A percentile compares a stretch with the other conserved stretches of the same genome.
These are phyloP conservation scores for Paedocypris micromegethes DNA, from an alignment of 2,797 vertebrate species.

Conservation along the genomic window DNA sequence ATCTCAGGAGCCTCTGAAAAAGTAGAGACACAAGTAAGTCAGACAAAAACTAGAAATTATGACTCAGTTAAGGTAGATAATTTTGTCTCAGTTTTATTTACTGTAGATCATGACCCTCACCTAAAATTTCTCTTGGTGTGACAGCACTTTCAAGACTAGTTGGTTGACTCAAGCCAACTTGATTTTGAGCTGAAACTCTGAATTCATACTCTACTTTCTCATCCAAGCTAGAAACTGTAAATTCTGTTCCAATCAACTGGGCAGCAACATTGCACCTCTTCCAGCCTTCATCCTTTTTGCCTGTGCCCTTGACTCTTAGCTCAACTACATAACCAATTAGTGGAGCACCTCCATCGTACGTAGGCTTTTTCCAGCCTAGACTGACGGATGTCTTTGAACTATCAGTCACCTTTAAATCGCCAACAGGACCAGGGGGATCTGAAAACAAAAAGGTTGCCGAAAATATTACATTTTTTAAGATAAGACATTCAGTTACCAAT, in stretches of 20 bases:
- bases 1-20: constrained; percentile 88
- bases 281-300: constrained; percentile 87
- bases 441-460: too few relatives aligned
- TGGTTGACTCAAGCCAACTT: constrained; percentile 90
- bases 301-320: constrained; percentile 75
- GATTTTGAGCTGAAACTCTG: constrained; percentile 95
- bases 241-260: constrained; percentile 86
- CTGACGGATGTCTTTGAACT: constrained; percentile 85
- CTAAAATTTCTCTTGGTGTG: constrained; percentile 89
- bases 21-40: constrained; percentile 45
- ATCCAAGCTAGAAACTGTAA: constrained; percentile 84
- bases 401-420: constrained; percentile 87
- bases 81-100: neutral
- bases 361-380: constrained; percentile 88
- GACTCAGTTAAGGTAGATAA: neutral
- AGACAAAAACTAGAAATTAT: constrained; percentile 1
- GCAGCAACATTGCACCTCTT: constrained; percentile 94
- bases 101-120: constrained; percentile 59
- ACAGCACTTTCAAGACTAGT: constrained; percentile 85
- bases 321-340: constrained; percentile 95
- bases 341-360: constrained; percentile 90
- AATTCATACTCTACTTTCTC: constrained; percentile 89
- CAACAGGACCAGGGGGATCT: constrained; percentile 93
- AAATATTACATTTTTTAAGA: too few relatives aligned
- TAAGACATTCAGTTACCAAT: neutral